Evolutionary conservation across 2,113 vertebrate genomes (phyloP).

Genomic region (Pampusana beccarii): DNA sequence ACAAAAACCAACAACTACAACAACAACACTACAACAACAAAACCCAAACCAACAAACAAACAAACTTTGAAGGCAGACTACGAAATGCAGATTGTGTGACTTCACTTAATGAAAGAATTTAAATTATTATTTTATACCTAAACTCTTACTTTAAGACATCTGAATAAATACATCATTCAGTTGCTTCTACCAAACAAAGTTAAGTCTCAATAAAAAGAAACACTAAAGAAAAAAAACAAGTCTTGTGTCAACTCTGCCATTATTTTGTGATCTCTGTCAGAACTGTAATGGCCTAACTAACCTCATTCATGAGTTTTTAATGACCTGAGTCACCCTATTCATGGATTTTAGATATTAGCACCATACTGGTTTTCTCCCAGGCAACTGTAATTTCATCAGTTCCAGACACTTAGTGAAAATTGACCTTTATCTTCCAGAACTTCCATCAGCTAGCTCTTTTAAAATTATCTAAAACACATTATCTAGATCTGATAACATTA

Average conservation of each 20-base stretch:
- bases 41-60: no score
- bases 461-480: background rate
- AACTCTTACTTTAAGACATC: background rate
- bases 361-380: background rate
- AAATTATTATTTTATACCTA: background rate
- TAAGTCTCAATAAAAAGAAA: background rate
- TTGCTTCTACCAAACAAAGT: background rate
- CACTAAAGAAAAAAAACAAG: background rate
- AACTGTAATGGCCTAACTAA: background rate
- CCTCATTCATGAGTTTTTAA: background rate
- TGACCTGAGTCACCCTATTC: background rate
- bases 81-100: background rate
- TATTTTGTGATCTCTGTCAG: background rate
- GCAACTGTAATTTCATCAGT: background rate
- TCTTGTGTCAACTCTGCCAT: background rate
- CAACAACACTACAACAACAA: no score
- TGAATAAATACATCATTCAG: background rate
- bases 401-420: conserved; percentile 18
- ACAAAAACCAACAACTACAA: no score
- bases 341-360: background rate
- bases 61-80: background rate
- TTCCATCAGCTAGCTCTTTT: background rate
- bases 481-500: background rate
- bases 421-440: conserved; percentile 31
- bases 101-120: background rate